Conservation (phyloP, 2,797 vertebrate genomes). For the Sebastes diaconus region DNA sequence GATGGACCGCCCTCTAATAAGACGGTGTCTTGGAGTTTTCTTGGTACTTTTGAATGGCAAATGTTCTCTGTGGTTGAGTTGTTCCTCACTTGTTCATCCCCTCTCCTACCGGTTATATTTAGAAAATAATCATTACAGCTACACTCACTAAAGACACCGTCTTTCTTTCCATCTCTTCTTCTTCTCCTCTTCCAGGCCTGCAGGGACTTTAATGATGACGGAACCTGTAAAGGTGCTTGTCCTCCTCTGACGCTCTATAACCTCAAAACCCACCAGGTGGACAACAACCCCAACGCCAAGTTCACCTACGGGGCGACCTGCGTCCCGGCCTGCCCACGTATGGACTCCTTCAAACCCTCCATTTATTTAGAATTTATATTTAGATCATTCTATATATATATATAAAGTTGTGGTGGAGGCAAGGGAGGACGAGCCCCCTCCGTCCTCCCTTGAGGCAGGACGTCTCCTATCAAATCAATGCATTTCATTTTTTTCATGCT, state of each 20-base stretch:
- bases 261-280: slow-evolving; percentile 83
- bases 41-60: background rate
- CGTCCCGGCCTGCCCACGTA: slow-evolving; percentile 92
- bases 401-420: no score
- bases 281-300: slow-evolving; percentile 88
- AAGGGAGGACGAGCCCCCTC: no score
- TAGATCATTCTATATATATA: no score
- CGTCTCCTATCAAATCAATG: no score
- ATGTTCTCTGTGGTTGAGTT: background rate
- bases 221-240: slow-evolving; percentile 89
- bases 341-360: slow-evolving; percentile 49
- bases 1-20: no score
- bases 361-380: background rate
- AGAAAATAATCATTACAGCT: no score
- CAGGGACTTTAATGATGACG: slow-evolving; percentile 87
- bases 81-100: no score
- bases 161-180: background rate
- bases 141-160: background rate
- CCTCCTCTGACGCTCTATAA: slow-evolving; percentile 86
- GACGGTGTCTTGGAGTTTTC: no score
- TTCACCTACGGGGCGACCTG: slow-evolving; percentile 93
- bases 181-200: slow-evolving; percentile 83
- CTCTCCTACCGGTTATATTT: no score
- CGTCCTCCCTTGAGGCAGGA: no score
- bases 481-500: no score